phyloP scores from a whole-genome alignment of 2,888 invertebrate species.

The Panorpa germanica region DNA sequence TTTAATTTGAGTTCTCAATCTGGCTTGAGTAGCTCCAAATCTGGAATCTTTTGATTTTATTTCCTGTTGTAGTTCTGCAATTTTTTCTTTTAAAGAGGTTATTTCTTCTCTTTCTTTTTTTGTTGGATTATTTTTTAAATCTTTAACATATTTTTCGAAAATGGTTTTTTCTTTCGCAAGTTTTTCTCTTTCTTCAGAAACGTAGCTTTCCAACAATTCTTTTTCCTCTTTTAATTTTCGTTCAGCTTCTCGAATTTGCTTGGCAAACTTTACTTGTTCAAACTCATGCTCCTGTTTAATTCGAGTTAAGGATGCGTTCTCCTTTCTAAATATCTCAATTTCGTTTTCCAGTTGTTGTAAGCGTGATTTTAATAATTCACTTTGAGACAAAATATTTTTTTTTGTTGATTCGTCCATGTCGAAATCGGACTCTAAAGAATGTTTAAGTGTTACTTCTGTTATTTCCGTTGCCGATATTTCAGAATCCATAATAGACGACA shows the following conservation, averaged over 20 bases:
- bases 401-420: constrained; percentile 27
- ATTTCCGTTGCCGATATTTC: too few species aligned
- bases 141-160: constrained; percentile 45
- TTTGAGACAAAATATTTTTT: constrained; percentile 30
- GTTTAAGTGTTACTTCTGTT: too few species aligned
- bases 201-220: constrained; percentile 38
- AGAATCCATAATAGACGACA: too few species aligned
- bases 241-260: constrained; percentile 36
- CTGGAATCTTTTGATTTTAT: constrained; percentile 52
- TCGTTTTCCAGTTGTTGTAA: constrained; percentile 45
- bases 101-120: constrained; percentile 55
- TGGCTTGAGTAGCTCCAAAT: constrained; percentile 48
- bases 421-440: too few species aligned
- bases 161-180: constrained; percentile 42
- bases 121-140: constrained; percentile 41
- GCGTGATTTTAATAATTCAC: constrained; percentile 37
- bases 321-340: constrained; percentile 31
- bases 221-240: constrained; percentile 44
- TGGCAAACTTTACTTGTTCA: constrained; percentile 37
- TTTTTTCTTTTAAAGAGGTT: constrained; percentile 38
- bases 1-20: constrained; percentile 55
- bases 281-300: constrained; percentile 38
- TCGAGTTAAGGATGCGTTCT: constrained; percentile 30
- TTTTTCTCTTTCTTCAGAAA: constrained; percentile 51
- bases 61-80: constrained; percentile 44